Evolutionary conservation across 2,797 vertebrate genomes (phyloP), one percentile per base, ranked within the genome.

Genomic region (Chromobotia macracanthus): DNA sequence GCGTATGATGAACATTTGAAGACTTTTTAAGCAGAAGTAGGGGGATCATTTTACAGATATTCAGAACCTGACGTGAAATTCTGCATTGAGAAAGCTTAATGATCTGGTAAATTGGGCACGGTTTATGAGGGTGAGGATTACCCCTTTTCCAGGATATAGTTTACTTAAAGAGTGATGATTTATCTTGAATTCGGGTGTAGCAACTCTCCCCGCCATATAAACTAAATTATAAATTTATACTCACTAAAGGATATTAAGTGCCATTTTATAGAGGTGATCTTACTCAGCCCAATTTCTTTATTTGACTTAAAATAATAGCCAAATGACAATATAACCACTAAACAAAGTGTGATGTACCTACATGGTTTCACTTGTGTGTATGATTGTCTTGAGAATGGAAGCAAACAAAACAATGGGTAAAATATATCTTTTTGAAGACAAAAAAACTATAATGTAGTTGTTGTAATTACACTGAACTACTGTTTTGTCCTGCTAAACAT

Each of bases 51-150:
- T 98, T 90, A 87, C 89, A 0, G 96, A 97, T 82, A 95, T 97
- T 75, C 94, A 96, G 90, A 95, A 94, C 87, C 91, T 97, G 82
- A 96, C 96, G 0, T 90, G 93, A n/a, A 95, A 97, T 0, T 93
- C 96, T 0, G 94, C 94, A 3, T 87, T 97, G 19, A 90, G 96
- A 41, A 96, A 94, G 80, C 94, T 98, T 79, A 98, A 96, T 1
- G 96, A 97, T 84, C 87, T 97, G 63, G 95, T 97, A 48, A 98
- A 96, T 89, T 89, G 96, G 9, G 95, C 96, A 0, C 91, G 96
- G 28, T 88, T 96, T 75, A 94, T 96, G 25, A 92, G 95, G 95
- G 96, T 97, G 86, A 94, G 93, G 58, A 16, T 18, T 9, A 2
- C 28, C 28, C 4, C 28, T n/a, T n/a, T n/a, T n/a, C 7, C 35